Base-by-base conservation (phyloP, 2,797 vertebrate genomes). In the Thalassophryne amazonica region DNA sequence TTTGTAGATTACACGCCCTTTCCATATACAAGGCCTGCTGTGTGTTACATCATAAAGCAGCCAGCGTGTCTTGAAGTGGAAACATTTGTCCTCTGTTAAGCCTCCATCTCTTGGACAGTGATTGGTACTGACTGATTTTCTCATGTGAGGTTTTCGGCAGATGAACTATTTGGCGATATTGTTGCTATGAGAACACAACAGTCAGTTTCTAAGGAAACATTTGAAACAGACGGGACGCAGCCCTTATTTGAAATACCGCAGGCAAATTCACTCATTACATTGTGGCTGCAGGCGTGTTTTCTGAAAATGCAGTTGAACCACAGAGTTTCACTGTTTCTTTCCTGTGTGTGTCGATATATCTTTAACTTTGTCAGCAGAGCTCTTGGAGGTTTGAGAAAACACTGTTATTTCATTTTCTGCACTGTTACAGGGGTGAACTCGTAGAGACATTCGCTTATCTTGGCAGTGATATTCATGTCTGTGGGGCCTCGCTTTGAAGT, bases 191-290 rank as follows among this genome's bases (percentile, higher is more conserved):
- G 60, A 28, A 69, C 65, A 78, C 63, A 85, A 86, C 83, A 87
- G 32, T 48, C 16, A 1, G 80, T 90, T 84, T 74, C 86, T 82
- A 83, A 84, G 86, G 86, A 85, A 89, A 85, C 68, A 41, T 17
- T 55, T 21, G 2, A 65, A 79, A 73, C 67, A 27, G 48, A 52
- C 53, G 15, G 45, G 35, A 40, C 49, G 34, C 24, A 47, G 41
- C 40, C 69, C 49, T 74, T 57, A 67, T 84, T 85, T 78, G 63
- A 57, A 66, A 60, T 67, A 73, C 69, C 62, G 33, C 76, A 73
- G 73, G 60, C 53, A 54, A 45, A 78, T 63, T 41, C 18, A 21
- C 41, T 30, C 0, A 21, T 53, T 33, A 56, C 12, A 30, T 31
- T 30, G 59, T 15, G 32, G 66, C 46, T 55, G 57, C 64, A 71